phyloP scores from a whole-genome alignment of 2,113 vertebrate genomes.

The Corydoras sp. region DNA sequence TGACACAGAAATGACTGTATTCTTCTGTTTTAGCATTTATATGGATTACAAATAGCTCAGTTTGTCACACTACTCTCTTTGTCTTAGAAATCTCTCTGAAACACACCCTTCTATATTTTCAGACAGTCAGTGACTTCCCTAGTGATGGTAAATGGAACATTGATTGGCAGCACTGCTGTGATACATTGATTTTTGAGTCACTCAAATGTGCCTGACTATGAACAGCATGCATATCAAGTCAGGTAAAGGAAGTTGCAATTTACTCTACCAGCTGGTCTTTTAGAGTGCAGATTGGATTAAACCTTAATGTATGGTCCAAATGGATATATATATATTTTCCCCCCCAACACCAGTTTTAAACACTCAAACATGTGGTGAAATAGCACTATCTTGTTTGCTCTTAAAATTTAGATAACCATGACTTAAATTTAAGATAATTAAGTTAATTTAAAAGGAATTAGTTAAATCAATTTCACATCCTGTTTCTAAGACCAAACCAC shows the following conservation, averaged over 20 bases:
- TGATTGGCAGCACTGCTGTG: conserved; percentile 23
- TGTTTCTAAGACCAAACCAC: too few relatives aligned
- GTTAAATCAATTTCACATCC: too few relatives aligned
- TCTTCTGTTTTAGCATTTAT: conserved; percentile 27
- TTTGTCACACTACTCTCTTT: conserved; percentile 18
- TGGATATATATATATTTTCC: conserved; percentile 50
- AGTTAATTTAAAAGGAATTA: too few relatives aligned
- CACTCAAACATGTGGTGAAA: neutral
- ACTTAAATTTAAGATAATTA: too few relatives aligned
- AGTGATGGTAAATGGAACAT: conserved; percentile 32
- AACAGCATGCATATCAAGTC: conserved; percentile 18
- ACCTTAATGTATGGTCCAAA: conserved; percentile 59
- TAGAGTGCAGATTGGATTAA: conserved; percentile 64
- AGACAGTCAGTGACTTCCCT: conserved; percentile 11
- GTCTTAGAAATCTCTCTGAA: conserved; percentile 21
- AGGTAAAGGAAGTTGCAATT: conserved; percentile 31
- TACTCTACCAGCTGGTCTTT: conserved; percentile 62
- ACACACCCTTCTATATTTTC: conserved; percentile 27
- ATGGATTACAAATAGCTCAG: conserved; percentile 22
- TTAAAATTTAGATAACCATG: too few relatives aligned
- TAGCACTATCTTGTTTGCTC: neutral
- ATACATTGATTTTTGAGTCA: conserved; percentile 37
- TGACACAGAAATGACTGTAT: conserved; percentile 16
- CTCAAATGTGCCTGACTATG: conserved; percentile 17
- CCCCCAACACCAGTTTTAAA: neutral